Evolutionary conservation across 2,113 vertebrate genomes (phyloP), one percentile per base, ranked within the genome.

Genomic region (Litocranius walleri): DNA sequence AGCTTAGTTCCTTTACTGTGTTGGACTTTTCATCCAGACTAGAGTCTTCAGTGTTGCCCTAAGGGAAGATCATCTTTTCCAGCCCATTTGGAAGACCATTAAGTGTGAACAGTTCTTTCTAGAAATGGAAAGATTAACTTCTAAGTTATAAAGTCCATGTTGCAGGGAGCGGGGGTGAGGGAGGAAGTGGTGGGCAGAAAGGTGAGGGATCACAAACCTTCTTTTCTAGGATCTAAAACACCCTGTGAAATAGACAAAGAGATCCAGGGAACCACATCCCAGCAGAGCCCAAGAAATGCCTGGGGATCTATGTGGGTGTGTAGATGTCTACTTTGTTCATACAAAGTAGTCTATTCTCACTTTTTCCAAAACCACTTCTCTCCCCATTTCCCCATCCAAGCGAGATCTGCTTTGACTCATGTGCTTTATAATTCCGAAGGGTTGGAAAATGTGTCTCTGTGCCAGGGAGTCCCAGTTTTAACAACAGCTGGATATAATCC

Each of bases 291-390:
- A 91, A 40, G 50, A 59, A 54, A 81, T 45, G 36, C n/a, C 67
- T 78, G 40, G 78, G 74, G 56, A 87, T n/a, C 21, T 40, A 27
- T 80, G 74, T 84, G 81, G 61, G 17, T 89, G 19, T 57, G 61
- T 19, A 91, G 17, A 48, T 71, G 30, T 30, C 82, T 95, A 92
- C 96, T 52, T 33, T 80, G 1, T 80, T 86, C 78, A 17, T 92
- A 45, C 71, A 71, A 86, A 88, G 62, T n/a, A 45, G 21, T 74
- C 92, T 48, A 77, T 95, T 96, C 97, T 96, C 67, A 33, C 40
- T 59, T 97, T 97, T 97, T 96, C 96, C 86, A 97, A 97, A 97
- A 90, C 91, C 36, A 59, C 30, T 84, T 97, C 96, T 96, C 88
- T 97, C 83, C 91, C 85, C 78, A 94, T 94, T 94, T 97, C 43